Evolutionary conservation across 1,140 invertebrate genomes (phyloP).

Genomic region (Heliconius hermathena): DNA sequence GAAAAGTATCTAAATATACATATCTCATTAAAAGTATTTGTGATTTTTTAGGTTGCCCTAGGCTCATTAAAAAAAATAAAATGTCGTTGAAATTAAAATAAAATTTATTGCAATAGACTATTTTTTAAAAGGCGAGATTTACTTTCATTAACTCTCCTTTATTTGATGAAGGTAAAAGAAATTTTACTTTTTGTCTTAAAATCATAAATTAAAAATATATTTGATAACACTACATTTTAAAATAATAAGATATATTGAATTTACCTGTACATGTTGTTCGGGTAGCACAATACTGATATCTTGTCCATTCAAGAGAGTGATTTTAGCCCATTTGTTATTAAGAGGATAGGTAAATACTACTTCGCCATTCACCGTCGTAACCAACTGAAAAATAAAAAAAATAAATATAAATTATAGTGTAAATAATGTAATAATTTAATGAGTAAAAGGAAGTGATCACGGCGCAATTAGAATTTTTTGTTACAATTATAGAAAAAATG

Average conservation of each 20-base stretch:
- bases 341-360: conserved; percentile 76
- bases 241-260: background rate
- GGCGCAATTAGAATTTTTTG: background rate
- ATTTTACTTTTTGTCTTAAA: background rate
- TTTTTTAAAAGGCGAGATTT: too few relatives aligned
- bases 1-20: too few relatives aligned
- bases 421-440: too few relatives aligned
- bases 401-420: background rate
- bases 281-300: conserved; percentile 76
- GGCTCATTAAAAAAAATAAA: too few relatives aligned
- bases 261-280: conserved; percentile 81
- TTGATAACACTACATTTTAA: background rate
- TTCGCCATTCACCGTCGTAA: conserved; percentile 53
- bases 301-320: conserved; percentile 74
- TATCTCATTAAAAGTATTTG: too few relatives aligned
- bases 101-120: too few relatives aligned
- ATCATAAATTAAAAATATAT: background rate
- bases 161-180: background rate
- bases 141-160: too few relatives aligned
- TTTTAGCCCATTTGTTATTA: conserved; percentile 81
- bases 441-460: too few relatives aligned
- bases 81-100: too few relatives aligned
- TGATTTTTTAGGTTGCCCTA: too few relatives aligned
- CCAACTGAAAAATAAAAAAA: conserved; percentile 49
- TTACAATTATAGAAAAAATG: background rate